A percentile compares a stretch with the other conserved stretches of the same genome.
phyloP scores from a whole-genome alignment of 2,113 vertebrate species.

The Lutjanus erythropterus region DNA sequence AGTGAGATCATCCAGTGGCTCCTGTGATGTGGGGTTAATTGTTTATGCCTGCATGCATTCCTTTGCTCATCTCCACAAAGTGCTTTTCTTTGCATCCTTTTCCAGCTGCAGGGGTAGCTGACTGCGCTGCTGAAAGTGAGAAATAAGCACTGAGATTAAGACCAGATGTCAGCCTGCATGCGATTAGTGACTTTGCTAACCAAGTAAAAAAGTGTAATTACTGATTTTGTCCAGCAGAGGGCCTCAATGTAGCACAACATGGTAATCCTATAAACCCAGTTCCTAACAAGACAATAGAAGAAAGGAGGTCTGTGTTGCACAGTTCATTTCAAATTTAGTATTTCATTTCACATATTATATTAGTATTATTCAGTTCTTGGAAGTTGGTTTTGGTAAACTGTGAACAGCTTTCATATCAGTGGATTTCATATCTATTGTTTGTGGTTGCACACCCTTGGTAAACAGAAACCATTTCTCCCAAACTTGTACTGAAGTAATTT shows the following conservation, averaged over 20 bases:
- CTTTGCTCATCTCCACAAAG: constrained; percentile 34
- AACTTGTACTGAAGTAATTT: neutral
- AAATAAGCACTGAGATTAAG: constrained; percentile 54
- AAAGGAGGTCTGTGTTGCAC: neutral
- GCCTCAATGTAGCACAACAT: constrained; percentile 15
- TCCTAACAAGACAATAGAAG: neutral
- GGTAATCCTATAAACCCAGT: neutral
- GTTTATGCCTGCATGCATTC: constrained; percentile 39
- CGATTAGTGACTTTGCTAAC: neutral
- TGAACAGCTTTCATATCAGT: neutral
- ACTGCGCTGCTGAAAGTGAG: constrained; percentile 43
- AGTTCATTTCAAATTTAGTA: neutral
- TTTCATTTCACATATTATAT: too few species aligned
- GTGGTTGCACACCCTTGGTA: neutral
- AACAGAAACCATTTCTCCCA: neutral
- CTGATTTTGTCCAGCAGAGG: constrained; percentile 52
- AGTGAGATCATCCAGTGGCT: constrained; percentile 30
- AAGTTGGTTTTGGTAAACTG: neutral
- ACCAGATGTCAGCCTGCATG: constrained; percentile 57
- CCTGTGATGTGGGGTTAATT: constrained; percentile 52
- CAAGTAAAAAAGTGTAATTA: constrained; percentile 22
- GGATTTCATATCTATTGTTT: neutral
- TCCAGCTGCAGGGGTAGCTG: constrained; percentile 48
- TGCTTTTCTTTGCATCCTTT: constrained; percentile 30
- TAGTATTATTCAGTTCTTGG: neutral